Base-by-base conservation (phyloP, 2,797 vertebrate genomes). In the Pangasius larnaudii region DNA sequence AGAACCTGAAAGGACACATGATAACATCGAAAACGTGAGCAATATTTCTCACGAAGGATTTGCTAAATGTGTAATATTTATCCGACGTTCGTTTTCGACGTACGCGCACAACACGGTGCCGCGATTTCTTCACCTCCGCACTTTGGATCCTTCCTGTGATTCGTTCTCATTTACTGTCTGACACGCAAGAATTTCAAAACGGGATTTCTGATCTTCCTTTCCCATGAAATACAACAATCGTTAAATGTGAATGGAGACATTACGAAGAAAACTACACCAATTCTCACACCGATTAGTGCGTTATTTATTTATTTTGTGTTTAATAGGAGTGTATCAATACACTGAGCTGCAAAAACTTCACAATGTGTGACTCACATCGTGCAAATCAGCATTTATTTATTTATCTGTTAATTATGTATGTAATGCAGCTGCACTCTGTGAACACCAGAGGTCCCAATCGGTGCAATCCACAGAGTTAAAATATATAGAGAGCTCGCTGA, bases 1-100 rank as follows among this genome's bases (percentile, higher is more conserved):
- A 0, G 95, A 94, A 79, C 95, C 97, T 98, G 90, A 16, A 51
- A 1, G 24, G 1, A 63, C 16, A 78, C 42, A 75, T 6, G 6
- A 42, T 9, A 10, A n/a, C 71, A 42, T 42, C 1, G 30, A 36
- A 14, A 59, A 69, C 36, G 16, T 36, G 33, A 74, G 19, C 10
- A 13, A 36, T 36, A 9, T 36, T 69, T 69, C 67, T 69, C 67
- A 69, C 5, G 2, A 27, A 46, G 71, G 9, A 74, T 6, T 46
- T 7, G 11, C 2, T 36, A 8, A 9, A 33, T 33, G 63, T 33
- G 33, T 14, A 33, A 67, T 16, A 30, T 14, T 67, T 6, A n/a
- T 65, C 63, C 11, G 2, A 3, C 9, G 3, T 30, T n/a, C 10
- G 13, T 30, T 65, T 65, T n/a, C 59, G 1, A 2, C 10, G 24